Evolutionary conservation across 2,113 vertebrate species (phyloP).

Genomic region (Triplophysa tibetana): DNA sequence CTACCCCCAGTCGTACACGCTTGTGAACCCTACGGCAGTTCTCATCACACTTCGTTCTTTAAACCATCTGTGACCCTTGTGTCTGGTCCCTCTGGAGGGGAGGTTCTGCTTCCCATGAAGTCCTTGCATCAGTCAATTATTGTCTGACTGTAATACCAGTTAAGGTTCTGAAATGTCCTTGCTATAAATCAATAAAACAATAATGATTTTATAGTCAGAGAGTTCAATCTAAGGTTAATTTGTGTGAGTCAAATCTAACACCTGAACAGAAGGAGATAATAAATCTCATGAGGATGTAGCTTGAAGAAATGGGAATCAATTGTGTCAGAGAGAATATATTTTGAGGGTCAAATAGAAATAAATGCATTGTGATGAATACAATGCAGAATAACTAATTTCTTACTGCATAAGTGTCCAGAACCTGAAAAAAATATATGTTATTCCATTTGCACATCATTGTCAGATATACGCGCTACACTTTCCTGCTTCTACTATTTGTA

Average conservation of each 20-base stretch:
- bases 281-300: constrained; percentile 1
- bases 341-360: background rate
- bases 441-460: background rate
- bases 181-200: too few species aligned
- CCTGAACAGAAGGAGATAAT: constrained; percentile 13
- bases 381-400: background rate
- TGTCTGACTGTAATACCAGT: background rate
- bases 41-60: constrained; percentile 24
- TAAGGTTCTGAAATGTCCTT: background rate
- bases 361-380: background rate
- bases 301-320: constrained; percentile 8
- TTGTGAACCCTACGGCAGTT: constrained; percentile 20
- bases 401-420: background rate
- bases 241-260: background rate
- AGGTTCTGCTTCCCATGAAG: constrained; percentile 31
- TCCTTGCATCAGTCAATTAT: background rate
- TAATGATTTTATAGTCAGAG: background rate
- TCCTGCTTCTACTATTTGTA: background rate
- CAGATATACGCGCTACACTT: background rate
- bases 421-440: background rate
- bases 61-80: constrained; percentile 28
- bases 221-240: background rate
- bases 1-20: constrained; percentile 15
- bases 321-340: background rate
- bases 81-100: constrained; percentile 6